Conservation (phyloP, 2,113 vertebrate genomes). For the Pterocles orientalis region DNA sequence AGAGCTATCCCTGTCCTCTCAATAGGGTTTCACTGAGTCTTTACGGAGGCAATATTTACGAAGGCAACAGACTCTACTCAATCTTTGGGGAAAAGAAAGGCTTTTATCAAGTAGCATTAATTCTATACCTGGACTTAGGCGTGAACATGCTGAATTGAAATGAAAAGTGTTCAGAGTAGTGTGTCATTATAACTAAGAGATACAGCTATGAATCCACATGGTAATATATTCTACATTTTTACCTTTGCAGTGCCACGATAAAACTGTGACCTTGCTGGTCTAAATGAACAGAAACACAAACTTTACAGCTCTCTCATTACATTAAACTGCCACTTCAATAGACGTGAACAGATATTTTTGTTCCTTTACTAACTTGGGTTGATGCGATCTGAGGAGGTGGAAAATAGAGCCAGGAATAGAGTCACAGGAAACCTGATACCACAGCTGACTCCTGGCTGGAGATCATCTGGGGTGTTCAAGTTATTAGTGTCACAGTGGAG, state of each 20-base stretch:
- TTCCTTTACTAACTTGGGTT: neutral
- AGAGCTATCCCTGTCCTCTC: neutral
- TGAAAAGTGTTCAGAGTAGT: neutral
- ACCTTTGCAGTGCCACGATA: neutral
- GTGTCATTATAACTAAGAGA: rapidly evolving
- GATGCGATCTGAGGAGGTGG: neutral
- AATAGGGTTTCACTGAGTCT: neutral
- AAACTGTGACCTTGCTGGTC: neutral
- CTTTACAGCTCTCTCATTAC: neutral
- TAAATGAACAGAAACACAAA: neutral
- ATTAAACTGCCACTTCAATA: neutral
- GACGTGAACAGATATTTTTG: neutral
- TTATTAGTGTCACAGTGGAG: rapidly evolving
- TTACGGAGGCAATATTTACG: neutral
- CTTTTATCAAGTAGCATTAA: neutral
- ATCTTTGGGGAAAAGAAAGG: neutral
- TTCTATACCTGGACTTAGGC: neutral
- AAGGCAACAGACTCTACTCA: neutral
- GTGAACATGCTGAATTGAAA: neutral
- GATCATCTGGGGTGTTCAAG: neutral
- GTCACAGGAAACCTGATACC: neutral
- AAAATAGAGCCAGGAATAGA: neutral
- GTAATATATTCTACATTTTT: neutral
- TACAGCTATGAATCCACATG: neutral
- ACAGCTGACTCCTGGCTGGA: neutral